Evolutionary conservation across 2,888 invertebrate species (phyloP).

Genomic region (Globia sparganii): DNA sequence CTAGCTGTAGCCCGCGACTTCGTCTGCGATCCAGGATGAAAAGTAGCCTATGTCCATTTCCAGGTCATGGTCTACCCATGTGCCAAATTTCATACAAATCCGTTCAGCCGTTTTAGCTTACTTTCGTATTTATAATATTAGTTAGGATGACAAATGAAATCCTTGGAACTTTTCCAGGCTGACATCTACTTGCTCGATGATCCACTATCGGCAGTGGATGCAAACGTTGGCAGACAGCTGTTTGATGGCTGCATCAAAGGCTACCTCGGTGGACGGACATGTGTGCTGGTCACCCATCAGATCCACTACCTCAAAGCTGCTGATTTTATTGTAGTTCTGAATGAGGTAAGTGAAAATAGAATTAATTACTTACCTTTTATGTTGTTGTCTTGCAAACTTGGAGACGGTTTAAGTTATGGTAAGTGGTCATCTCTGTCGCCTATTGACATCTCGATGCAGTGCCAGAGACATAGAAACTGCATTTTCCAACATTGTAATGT

Average conservation of each 20-base stretch:
- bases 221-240: slow-evolving; percentile 93
- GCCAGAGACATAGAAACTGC: background rate
- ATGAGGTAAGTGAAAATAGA: slow-evolving; percentile 75
- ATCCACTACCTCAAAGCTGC: slow-evolving; percentile 91
- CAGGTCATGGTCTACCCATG: too few species aligned
- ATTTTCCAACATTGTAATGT: background rate
- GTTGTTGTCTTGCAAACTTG: background rate
- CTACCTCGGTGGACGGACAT: slow-evolving; percentile 92
- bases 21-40: too few species aligned
- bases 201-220: slow-evolving; percentile 95
- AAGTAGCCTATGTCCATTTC: too few species aligned
- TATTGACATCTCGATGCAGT: background rate
- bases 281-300: slow-evolving; percentile 96
- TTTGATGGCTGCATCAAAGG: slow-evolving; percentile 94
- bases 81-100: too few species aligned
- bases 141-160: background rate
- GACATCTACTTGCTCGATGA: slow-evolving; percentile 95
- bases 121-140: too few species aligned
- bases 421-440: too few species aligned
- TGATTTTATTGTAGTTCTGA: slow-evolving; percentile 90
- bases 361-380: background rate
- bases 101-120: too few species aligned
- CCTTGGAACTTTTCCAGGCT: slow-evolving; percentile 82
- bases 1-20: too few species aligned
- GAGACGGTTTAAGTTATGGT: background rate